phyloP scores from a whole-genome alignment of 2,888 invertebrate species.

The Germaria angustata region DNA sequence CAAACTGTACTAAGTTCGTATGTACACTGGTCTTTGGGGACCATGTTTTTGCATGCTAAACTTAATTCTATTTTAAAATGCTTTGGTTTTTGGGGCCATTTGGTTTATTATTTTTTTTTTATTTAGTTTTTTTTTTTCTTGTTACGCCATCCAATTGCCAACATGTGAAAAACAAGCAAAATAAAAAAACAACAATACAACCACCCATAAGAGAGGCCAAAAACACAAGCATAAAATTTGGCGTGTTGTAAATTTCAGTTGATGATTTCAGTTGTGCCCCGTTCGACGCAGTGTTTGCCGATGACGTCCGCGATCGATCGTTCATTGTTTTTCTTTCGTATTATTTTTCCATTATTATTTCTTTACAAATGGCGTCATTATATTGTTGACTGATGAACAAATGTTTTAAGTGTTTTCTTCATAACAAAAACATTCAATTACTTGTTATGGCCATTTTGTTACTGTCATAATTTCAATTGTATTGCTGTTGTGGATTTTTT shows the following conservation, averaged over 20 bases:
- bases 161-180: not conserved
- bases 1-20: not conserved
- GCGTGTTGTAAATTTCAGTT: slow-evolving; percentile 43
- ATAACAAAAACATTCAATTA: slow-evolving; percentile 31
- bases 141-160: slow-evolving; percentile 43
- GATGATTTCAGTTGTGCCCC: slow-evolving; percentile 54
- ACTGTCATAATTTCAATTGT: not conserved
- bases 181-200: not conserved
- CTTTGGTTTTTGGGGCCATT: slow-evolving; percentile 20
- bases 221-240: slow-evolving; percentile 5
- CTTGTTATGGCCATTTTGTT: slow-evolving; percentile 6
- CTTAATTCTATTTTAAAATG: slow-evolving; percentile 53
- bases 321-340: not conserved
- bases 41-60: slow-evolving; percentile 33
- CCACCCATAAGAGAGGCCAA: slow-evolving; percentile 17
- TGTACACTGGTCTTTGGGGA: slow-evolving; percentile 3
- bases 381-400: slow-evolving; percentile 6
- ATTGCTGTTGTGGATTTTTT: slow-evolving; percentile 8
- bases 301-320: slow-evolving; percentile 50
- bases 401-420: slow-evolving; percentile 9
- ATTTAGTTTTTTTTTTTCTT: not conserved
- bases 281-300: slow-evolving; percentile 46
- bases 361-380: not conserved
- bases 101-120: not conserved
- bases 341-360: not conserved